Evolutionary conservation across 2,888 invertebrate genomes (phyloP), one percentile per base, ranked within the genome.

Genomic region (Nebria brevicollis): DNA sequence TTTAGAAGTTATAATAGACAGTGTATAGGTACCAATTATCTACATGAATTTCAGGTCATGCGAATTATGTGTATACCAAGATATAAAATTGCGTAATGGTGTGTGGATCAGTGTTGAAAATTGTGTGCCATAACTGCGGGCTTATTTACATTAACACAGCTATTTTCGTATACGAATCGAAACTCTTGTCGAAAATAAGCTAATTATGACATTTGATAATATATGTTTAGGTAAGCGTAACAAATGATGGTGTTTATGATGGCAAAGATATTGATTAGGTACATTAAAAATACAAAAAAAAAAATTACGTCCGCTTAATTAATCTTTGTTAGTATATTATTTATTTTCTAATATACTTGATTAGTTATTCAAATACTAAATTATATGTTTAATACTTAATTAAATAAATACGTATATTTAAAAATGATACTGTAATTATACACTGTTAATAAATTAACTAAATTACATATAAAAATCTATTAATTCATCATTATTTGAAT

Each of bases 21-120:
- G 54, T 54, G 54, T 54, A 54, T 7, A 54, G 54, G 54, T 54
- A 13, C 11, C 54, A 54, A 54, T 54, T 54, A 54, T 54, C 54
- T 54, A 54, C 54, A 54, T 54, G 54, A 54, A 54, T 54, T 54
- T 54, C 54, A 54, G 54, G 54, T 54, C 54, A 54, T 54, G 54
- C 54, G 54, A 54, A 54, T 54, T 54, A 54, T 11, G 0, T 13
- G 13, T 13, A 13, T 13, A 54, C 7, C 54, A 54, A 54, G 54
- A 54, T 13, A 54, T 7, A 54, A 54, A 54, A 54, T 54, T 54
- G 54, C 13, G 54, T 13, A 54, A 54, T 54, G 54, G 54, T 54
- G 54, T 54, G 54, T 54, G 8, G 4, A 10, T 43, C 10, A 8
- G 8, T 54, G 54, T 43, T 43, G 43, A 43, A 43, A 43, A 43